Evolutionary conservation across 2,888 invertebrate species (phyloP).

Genomic region (Lycaena phlaeas): DNA sequence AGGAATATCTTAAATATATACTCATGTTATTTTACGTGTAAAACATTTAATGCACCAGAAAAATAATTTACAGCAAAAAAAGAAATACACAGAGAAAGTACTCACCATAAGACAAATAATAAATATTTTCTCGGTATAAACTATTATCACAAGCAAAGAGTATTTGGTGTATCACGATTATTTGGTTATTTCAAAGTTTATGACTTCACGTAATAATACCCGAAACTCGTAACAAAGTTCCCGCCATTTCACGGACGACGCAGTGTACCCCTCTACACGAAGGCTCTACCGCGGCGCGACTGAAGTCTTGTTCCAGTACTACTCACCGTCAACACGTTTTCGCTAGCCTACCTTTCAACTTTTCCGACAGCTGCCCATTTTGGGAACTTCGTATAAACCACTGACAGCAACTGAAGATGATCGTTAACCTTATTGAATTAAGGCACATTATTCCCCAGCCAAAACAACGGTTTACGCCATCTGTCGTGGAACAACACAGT

Average conservation of each 20-base stretch:
- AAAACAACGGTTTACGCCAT: slow-evolving; percentile 14
- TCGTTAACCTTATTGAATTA: not conserved
- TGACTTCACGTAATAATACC: slow-evolving; percentile 29
- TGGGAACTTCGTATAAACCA: slow-evolving; percentile 23
- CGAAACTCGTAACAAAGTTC: slow-evolving; percentile 57
- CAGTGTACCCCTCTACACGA: slow-evolving; percentile 41
- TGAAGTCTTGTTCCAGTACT: slow-evolving; percentile 52
- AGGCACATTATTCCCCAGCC: slow-evolving; percentile 19
- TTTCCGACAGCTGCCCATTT: slow-evolving; percentile 31
- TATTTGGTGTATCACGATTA: not conserved
- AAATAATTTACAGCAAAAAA: no score
- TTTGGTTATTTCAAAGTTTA: slow-evolving; percentile 1
- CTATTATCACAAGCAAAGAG: not conserved
- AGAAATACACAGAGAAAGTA: no score
- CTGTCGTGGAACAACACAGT: slow-evolving; percentile 7
- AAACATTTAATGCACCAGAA: no score
- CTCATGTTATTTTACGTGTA: no score
- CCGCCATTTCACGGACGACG: slow-evolving; percentile 40
- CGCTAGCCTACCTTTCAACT: slow-evolving; percentile 62
- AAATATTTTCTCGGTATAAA: not conserved
- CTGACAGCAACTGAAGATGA: slow-evolving; percentile 9
- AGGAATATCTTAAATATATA: no score
- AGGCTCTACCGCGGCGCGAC: slow-evolving; percentile 58
- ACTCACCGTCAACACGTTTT: slow-evolving; percentile 45
- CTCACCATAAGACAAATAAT: not conserved